Evolutionary conservation across 2,113 vertebrate genomes (phyloP).

Genomic region (Ceyx margarethae): DNA sequence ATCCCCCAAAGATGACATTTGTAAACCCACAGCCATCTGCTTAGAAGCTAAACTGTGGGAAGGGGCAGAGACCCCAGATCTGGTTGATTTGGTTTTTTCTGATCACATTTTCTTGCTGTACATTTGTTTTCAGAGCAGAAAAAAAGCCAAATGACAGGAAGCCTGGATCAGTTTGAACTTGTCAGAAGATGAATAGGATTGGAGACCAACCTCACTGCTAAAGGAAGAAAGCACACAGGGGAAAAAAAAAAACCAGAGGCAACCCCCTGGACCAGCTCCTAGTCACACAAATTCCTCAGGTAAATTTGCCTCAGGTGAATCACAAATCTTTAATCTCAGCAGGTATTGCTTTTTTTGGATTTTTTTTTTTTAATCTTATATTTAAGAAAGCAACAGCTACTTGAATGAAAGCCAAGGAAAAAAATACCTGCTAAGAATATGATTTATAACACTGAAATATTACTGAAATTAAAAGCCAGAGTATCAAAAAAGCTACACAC

Average conservation of each 20-base stretch:
- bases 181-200: slow-evolving; percentile 10
- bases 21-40: slow-evolving; percentile 66
- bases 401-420: not conserved
- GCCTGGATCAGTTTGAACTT: slow-evolving; percentile 16
- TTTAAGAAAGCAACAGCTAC: not conserved
- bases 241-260: not conserved
- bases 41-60: slow-evolving; percentile 51
- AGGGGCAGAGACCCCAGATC: slow-evolving; percentile 49
- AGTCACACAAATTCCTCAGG: not conserved
- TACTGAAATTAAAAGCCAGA: not conserved
- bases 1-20: not conserved
- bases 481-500: not conserved
- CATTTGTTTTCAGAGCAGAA: slow-evolving; percentile 17
- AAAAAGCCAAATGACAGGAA: slow-evolving; percentile 16
- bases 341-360: not conserved
- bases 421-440: not conserved
- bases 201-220: not conserved
- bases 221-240: not conserved
- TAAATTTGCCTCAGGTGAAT: not conserved
- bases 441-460: not conserved
- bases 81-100: slow-evolving; percentile 33
- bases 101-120: slow-evolving; percentile 3
- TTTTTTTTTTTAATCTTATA: not conserved
- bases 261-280: not conserved
- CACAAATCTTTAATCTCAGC: not conserved